Percentiles rank a stretch among this genome's conserved stretches.
These are phyloP conservation scores for Oenanthe melanoleuca DNA, from an alignment of 2,113 vertebrate species.

Conservation along the genomic window DNA sequence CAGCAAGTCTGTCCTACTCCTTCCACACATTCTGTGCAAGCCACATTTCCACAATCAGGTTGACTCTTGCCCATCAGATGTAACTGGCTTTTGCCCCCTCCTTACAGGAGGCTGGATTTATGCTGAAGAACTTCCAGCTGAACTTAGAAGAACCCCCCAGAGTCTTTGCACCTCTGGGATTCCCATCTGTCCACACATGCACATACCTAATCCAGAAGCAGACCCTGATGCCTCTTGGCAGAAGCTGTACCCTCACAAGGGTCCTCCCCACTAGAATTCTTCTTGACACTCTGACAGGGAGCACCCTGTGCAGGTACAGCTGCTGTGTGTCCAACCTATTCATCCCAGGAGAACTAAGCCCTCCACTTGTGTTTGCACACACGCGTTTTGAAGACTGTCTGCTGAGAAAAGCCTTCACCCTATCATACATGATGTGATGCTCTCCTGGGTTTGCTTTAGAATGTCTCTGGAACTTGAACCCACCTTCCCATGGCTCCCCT, in stretches of 20 bases:
- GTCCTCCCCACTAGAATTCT: neutral
- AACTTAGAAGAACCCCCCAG: neutral
- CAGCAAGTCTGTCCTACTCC: neutral
- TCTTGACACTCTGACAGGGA: neutral
- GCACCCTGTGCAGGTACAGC: neutral
- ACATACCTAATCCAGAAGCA: neutral
- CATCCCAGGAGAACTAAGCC: neutral
- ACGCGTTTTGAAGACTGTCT: neutral
- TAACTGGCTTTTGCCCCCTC: neutral
- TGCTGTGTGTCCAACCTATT: neutral
- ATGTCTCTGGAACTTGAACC: neutral
- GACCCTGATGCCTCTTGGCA: neutral
- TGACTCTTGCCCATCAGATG: neutral
- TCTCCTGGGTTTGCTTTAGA: neutral
- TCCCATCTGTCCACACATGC: neutral
- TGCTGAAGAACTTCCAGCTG: neutral
- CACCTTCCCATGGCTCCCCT: neutral
- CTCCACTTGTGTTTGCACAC: neutral
- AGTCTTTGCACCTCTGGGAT: neutral
- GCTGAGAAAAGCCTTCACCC: neutral
- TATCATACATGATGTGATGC: neutral
- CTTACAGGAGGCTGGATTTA: neutral
- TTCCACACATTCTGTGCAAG: neutral
- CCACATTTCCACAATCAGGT: neutral
- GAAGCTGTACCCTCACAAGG: neutral